Evolutionary conservation across 2,113 vertebrate species (phyloP), one percentile per base, ranked within the genome.

Genomic region (Probosciger aterrimus): DNA sequence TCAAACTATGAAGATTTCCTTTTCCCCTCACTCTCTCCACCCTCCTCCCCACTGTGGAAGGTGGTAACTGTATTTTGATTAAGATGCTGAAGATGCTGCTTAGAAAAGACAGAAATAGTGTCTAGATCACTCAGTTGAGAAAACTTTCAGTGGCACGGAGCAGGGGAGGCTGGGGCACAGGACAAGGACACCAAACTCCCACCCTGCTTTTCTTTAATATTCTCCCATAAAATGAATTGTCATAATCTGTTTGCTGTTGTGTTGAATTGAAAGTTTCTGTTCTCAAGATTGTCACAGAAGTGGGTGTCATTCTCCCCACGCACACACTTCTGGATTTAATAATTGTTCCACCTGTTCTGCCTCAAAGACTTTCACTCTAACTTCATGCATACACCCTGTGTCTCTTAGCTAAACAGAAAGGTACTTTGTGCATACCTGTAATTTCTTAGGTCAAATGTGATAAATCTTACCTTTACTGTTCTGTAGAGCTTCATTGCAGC

Each of bases 401-500:
- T 52, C 30, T 63, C 57, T 49, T 55, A 24, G 49, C 74, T 41
- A 20, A 86, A 33, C 52, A 39, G 52, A 79, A 63, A n/a, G 18
- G 19, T 82, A 15, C 18, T 84, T 79, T 53, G 37, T 83, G 46
- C 22, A 24, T 18, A 24, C 14, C 5, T 74, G 86, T 62, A 3
- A 49, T 68, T 60, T 75, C 73, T 63, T 71, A 37, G 10, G 37
- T 75, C 19, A 68, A 16, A 71, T 71, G n/a, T 57, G 39, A 6
- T 81, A 79, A 91, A n/a, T 63, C 64, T 95, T 35, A 37, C 92
- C 33, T 95, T 93, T 83, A 15, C 37, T 74, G 81, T 94, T 96
- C 68, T 64, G 49, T 64, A 99, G 99, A 98, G 96, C 43, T 99
- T 99, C 95, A 98, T 99, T 94, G 96, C 98, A 87, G 91, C 98